Base-by-base conservation (phyloP, 92 coral and sea anemone species). In the Bergia sp. region DNA sequence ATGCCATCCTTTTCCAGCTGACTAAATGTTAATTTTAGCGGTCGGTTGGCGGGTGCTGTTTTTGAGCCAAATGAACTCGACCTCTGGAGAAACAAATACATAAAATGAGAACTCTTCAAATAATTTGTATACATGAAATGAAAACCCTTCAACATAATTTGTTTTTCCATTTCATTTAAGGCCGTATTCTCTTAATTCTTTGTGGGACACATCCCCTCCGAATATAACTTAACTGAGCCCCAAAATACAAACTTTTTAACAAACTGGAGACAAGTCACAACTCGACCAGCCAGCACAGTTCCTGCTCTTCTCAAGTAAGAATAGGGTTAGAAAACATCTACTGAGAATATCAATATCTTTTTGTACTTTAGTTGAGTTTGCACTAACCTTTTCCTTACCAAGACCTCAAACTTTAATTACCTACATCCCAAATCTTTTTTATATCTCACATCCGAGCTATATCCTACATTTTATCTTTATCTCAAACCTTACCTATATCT, bases 1-100 rank as follows among this genome's bases (percentile, higher is more conserved):
- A 97, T 96, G 15, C 99, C 99, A 5, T 97, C 99, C 50, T 90
- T 95, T 79, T 97, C 99, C 9, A 97, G 95, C 65, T 97, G 99
- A 61, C 88, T 88, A 89, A 92, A 97, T 20, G 94, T 82, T 73
- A 97, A 80, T 85, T 81, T 92, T 1, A 94, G 81, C 12, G 93
- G 93, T 69, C 74, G 67, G 77, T 20, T 74, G 42, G 71, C 50
- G 29, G 87, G 65, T 21, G 42, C 12, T 15, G 87, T 4, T 36
- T 69, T 84, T 18, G 65, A 44, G 38, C 87, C 87, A 43, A 84
- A 84, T 23, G 87, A 84, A 45, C 79, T 69, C 44, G 87, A 84
- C 49, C 87, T 84, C 87, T 84, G 41, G 29, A 71, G 23, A 45
- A 37, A 29, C 12, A 18, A 20, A 40, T 21, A 82, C n/a, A 45